Base-by-base conservation (phyloP, 2,113 vertebrate species). In the Hippocampus zosterae region DNA sequence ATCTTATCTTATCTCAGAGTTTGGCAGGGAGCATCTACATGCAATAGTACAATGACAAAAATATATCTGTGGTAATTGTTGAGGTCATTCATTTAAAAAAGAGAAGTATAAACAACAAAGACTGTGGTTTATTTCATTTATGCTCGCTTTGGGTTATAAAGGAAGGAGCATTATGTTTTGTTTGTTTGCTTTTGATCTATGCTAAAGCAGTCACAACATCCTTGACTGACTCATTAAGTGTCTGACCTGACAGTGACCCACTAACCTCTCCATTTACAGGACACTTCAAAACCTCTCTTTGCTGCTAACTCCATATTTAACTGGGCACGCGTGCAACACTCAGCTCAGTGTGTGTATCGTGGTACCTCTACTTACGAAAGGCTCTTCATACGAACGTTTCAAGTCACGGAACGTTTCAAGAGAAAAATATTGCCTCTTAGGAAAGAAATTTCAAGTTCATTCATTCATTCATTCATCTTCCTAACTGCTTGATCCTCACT, bases 1-100 rank as follows among this genome's bases (percentile, higher is more conserved):
- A 92, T 84, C 91, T 90, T 62, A 64, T 42, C 40, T 13, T 12
- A 23, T 63, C 61, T 41, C 16, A 44, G 9, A 61, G 53, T 63
- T 48, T 8, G 23, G 44, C 42, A 57, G 29, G 64, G 48, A 63
- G 53, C 67, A 60, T 59, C 48, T 15, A 41, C 53, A 73, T 52
- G 16, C 57, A 72, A 65, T 13, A 18, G 18, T 3, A n/a, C 23
- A 44, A 60, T 40, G 21, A 68, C 27, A 52, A 65, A 67, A 67
- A 44, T 65, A 13, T 50, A 57, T n/a, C 50, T 25, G 23, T 50
- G 60, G 29, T 40, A 0, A 79, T 53, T 37, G 16, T 64, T 71
- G 9, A 41, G 33, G 50, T 56, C 44, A 42, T 66, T n/a, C 6
- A 65, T 59, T 69, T 8, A 8, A 16, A 5, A 12, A 29, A 2